Evolutionary conservation across 2,797 vertebrate genomes (phyloP).

Genomic region (Enteromius paludinosus): DNA sequence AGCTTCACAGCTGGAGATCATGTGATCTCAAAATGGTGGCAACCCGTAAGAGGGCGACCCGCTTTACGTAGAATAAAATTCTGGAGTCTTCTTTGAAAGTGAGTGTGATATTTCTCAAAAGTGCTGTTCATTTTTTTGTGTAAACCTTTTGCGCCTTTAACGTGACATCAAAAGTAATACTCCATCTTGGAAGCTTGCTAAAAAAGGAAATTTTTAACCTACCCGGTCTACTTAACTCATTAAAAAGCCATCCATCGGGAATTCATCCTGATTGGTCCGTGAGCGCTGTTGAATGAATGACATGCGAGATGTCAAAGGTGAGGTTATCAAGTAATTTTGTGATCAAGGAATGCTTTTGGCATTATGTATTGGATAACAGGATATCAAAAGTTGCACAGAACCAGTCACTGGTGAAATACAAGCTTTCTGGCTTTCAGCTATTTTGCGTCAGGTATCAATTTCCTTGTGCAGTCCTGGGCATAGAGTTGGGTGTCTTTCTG

Average conservation of each 20-base stretch:
- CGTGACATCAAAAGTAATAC: not conserved
- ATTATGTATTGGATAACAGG: not conserved
- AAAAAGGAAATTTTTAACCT: not conserved
- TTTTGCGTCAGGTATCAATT: not conserved
- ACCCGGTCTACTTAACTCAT: not conserved
- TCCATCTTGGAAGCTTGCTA: not conserved
- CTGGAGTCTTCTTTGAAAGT: not conserved
- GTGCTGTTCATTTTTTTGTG: not conserved
- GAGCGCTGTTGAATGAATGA: not conserved
- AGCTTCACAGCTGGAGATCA: not conserved
- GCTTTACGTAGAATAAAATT: not conserved
- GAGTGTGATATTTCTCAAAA: not conserved
- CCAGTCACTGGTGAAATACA: not conserved
- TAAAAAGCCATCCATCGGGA: not conserved
- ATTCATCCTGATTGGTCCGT: constrained; percentile 28
- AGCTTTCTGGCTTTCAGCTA: not conserved
- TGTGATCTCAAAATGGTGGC: not conserved
- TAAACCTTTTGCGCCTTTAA: not conserved
- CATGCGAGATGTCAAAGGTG: not conserved
- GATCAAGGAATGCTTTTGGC: not conserved
- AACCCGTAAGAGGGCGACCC: not conserved
- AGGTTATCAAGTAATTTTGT: not conserved
- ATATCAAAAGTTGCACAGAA: not conserved
- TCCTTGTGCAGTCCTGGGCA: not conserved
- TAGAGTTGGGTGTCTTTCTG: not conserved